Percentiles rank a stretch among this genome's conserved stretches.
Conservation (phyloP, 2,888 invertebrate genomes). For the Tetrapedia diversipes region DNA sequence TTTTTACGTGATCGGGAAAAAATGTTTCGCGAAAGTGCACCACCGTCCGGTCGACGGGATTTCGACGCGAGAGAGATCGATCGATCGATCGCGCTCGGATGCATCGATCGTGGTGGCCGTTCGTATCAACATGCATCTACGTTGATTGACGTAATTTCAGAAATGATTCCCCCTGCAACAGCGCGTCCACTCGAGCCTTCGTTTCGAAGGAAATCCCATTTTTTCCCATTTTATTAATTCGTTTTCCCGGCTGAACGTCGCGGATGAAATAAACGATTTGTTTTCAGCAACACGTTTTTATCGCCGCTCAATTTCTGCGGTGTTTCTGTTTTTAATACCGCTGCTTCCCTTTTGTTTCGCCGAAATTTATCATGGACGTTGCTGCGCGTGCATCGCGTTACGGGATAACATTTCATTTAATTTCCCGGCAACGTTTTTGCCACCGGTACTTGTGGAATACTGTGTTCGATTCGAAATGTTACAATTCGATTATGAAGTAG, state of each 20-base stretch:
- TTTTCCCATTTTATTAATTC: too few species aligned
- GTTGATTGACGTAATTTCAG: conserved; percentile 23
- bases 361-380: neutral
- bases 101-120: too few species aligned
- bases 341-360: neutral
- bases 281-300: conserved; percentile 1
- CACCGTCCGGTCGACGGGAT: too few species aligned
- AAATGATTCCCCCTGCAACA: conserved; percentile 29
- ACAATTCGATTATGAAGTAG: too few species aligned
- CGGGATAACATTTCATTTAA: neutral
- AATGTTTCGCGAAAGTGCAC: neutral
- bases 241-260: neutral
- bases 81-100: neutral
- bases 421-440: too few species aligned
- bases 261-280: neutral
- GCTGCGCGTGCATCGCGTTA: neutral
- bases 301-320: neutral
- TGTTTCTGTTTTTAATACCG: neutral
- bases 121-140: neutral
- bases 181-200: too few species aligned
- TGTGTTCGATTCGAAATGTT: neutral
- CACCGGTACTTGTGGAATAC: neutral
- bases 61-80: conserved; percentile 12
- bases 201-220: neutral
- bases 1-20: neutral